Base-by-base conservation (phyloP, 2,888 invertebrate genomes). In the Elmis aenea region DNA sequence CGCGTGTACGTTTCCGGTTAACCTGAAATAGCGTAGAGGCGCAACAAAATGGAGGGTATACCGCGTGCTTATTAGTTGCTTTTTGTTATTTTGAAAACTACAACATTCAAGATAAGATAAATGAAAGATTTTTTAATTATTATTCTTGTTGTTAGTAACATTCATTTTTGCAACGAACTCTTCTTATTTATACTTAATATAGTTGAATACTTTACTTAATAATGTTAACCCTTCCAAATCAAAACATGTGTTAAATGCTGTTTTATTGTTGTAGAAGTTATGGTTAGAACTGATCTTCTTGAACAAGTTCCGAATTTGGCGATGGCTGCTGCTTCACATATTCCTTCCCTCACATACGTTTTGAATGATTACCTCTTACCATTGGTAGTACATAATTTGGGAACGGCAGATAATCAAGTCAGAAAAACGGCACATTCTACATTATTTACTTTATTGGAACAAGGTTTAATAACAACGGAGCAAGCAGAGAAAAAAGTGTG, bases 221-320 rank as follows among this genome's bases (percentile, higher is more conserved):
- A 6, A 18, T 18, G 6, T 6, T 5, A 11, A n/a, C 11, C 8
- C 5, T 25, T 25, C 13, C 12, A 12, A 25, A 25, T 25, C 5
- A 25, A 3, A 6, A 10, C 10, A 10, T 25, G 6, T 13, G 8
- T 13, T 13, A n/a, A 23, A 10, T 18, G 10, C 20, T 10, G 4
- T 11, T 33, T n/a, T 10, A 18, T 29, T 28, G 10, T 40, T 36
- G 18, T 70, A 83, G 82, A 81, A 55, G 67, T 72, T 13, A 65
- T 71, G 38, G 75, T 82, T 10, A 69, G 79, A 39, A 71, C 73
- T 13, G 79, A 79, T 54, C 59, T 83, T 54, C 72, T 83, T 62
- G 79, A 82, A 54, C 80, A 81, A 54, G 69, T 84, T 32, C 81
- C 82, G 4, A 75, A 77, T 51, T 69, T 83, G 41, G 80, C 80